Evolutionary conservation across 2,797 vertebrate species (phyloP).

Genomic region (Cichlasoma orientale): DNA sequence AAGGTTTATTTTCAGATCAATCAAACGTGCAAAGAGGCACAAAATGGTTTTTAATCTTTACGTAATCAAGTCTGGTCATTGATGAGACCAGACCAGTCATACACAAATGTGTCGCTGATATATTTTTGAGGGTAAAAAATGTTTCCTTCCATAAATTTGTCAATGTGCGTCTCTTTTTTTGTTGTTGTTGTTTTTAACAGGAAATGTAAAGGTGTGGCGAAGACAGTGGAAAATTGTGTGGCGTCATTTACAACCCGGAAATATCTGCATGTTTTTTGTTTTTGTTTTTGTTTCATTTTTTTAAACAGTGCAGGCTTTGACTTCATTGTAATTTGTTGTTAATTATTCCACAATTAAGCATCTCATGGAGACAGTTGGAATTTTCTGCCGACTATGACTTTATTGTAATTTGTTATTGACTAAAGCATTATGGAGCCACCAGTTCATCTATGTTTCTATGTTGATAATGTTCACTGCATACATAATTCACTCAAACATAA

Average conservation of each 20-base stretch:
- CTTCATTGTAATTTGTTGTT: background rate
- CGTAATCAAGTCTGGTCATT: background rate
- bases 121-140: background rate
- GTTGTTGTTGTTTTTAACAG: fast-evolving
- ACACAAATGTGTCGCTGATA: background rate
- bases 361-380: background rate
- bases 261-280: background rate
- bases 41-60: background rate
- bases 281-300: no score
- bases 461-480: background rate
- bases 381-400: background rate
- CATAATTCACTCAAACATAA: background rate
- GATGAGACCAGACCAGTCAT: background rate
- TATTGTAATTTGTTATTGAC: no score
- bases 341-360: background rate
- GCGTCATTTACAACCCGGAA: background rate
- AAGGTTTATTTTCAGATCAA: no score
- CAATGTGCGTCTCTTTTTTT: background rate
- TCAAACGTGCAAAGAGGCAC: background rate
- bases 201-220: background rate
- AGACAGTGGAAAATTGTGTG: background rate
- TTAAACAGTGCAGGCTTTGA: background rate
- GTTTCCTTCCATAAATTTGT: background rate
- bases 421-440: background rate
- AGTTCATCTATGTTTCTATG: background rate